A percentile compares a stretch with the other conserved stretches of the same genome.
Evolutionary conservation across 2,797 vertebrate species (phyloP).

Genomic region (Zalophus californianus): DNA sequence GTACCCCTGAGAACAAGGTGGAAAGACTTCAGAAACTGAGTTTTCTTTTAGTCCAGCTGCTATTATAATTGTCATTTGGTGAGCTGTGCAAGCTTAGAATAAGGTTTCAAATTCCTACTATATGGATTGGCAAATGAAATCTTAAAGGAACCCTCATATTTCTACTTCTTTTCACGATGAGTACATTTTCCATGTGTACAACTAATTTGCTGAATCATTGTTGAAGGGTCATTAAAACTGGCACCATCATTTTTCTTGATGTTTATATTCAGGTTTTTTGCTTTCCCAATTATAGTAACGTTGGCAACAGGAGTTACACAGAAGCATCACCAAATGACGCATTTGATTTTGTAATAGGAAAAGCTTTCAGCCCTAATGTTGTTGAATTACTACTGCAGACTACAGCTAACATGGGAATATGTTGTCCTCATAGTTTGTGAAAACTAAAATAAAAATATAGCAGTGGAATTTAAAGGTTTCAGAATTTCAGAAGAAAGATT

Average conservation of each 20-base stretch:
- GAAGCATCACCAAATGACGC: constrained; percentile 48
- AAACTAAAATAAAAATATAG: constrained; percentile 47
- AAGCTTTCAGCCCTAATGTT: constrained; percentile 57
- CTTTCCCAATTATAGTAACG: constrained; percentile 65
- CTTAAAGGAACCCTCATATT: constrained; percentile 57
- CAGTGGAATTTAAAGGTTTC: constrained; percentile 40
- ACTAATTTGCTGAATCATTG: constrained; percentile 56
- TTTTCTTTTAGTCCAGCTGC: constrained; percentile 61
- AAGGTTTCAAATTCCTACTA: background rate
- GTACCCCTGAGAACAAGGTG: constrained; percentile 60
- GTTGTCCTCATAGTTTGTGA: background rate
- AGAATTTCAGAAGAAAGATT: constrained; percentile 28
- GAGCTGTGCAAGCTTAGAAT: constrained; percentile 25
- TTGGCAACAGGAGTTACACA: constrained; percentile 65
- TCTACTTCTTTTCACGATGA: constrained; percentile 43
- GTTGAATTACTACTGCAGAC: constrained; percentile 39
- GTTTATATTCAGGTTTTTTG: constrained; percentile 65
- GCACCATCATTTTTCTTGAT: constrained; percentile 64
- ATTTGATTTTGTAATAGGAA: constrained; percentile 65
- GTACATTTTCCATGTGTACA: constrained; percentile 44
- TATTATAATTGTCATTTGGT: constrained; percentile 9
- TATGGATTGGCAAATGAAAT: constrained; percentile 34
- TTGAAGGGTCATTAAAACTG: constrained; percentile 66
- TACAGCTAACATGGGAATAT: background rate
- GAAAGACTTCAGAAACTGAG: constrained; percentile 60